A percentile compares a stretch with the other conserved stretches of the same genome.
phyloP scores from a whole-genome alignment of 2,888 invertebrate genomes.

The Bhutanitis thaidina region DNA sequence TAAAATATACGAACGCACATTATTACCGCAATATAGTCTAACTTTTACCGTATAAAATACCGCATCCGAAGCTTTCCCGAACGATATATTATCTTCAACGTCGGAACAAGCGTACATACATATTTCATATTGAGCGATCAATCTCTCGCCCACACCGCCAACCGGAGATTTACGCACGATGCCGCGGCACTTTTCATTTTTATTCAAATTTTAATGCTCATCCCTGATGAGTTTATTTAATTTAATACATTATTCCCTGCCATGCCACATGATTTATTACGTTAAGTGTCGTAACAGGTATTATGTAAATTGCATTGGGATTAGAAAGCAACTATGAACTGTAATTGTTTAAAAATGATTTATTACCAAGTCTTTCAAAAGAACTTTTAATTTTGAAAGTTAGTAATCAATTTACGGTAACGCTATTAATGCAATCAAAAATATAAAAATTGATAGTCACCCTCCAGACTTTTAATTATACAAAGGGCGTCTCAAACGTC shows the following conservation, averaged over 20 bases:
- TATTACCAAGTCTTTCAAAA: neutral
- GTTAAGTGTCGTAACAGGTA: slow-evolving; percentile 25
- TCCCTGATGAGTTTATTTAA: slow-evolving; percentile 50
- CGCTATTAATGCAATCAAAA: slow-evolving; percentile 14
- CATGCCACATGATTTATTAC: slow-evolving; percentile 29
- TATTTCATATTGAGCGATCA: slow-evolving; percentile 61
- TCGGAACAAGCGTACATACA: slow-evolving; percentile 37
- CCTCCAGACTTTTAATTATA: slow-evolving; percentile 5
- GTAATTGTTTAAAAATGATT: slow-evolving; percentile 29
- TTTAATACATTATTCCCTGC: slow-evolving; percentile 29
- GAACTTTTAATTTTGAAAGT: slow-evolving; percentile 8
- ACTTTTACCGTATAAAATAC: slow-evolving; percentile 23
- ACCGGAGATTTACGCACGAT: slow-evolving; percentile 44
- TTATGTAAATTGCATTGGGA: slow-evolving; percentile 28
- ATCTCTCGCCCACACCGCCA: slow-evolving; percentile 56
- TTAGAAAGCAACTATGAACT: slow-evolving; percentile 24
- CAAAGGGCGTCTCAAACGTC: slow-evolving; percentile 17
- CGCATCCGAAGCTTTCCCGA: slow-evolving; percentile 19
- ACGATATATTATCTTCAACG: slow-evolving; percentile 26
- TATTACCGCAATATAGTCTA: slow-evolving; percentile 10
- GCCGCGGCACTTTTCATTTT: slow-evolving; percentile 48
- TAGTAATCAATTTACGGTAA: slow-evolving; percentile 1
- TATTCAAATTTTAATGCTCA: slow-evolving; percentile 52
- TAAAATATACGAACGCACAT: slow-evolving; percentile 3
- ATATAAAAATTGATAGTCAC: slow-evolving; percentile 1